Percentiles rank a stretch among this genome's conserved stretches.
Conservation (phyloP, 1,140 invertebrate species). For the Pogonus chalceus region DNA sequence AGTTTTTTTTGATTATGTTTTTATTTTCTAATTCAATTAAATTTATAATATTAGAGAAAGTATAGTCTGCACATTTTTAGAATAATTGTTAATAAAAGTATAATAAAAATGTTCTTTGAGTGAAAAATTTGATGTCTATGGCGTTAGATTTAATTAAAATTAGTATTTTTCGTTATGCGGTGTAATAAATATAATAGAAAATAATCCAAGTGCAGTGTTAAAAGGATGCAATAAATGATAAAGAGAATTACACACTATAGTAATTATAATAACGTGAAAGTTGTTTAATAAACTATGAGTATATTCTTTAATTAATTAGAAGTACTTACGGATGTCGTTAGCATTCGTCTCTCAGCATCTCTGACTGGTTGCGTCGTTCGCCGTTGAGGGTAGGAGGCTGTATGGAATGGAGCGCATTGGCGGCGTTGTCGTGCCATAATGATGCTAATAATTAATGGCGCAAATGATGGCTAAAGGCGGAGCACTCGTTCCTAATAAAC, state of each 20-base stretch:
- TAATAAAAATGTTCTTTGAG: too few relatives aligned
- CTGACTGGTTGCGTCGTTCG: background rate
- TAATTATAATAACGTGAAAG: conserved; percentile 2
- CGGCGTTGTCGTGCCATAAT: background rate
- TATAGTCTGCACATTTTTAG: too few relatives aligned
- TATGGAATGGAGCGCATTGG: background rate
- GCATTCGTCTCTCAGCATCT: conserved; percentile 5
- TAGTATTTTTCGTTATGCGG: too few relatives aligned
- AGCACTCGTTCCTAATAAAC: conserved; percentile 2
- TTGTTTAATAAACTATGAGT: conserved; percentile 6
- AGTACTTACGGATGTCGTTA: conserved; percentile 4
- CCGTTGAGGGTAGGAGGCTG: background rate
- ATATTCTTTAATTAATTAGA: conserved; percentile 8
- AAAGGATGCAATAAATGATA: too few relatives aligned
- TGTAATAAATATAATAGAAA: too few relatives aligned
- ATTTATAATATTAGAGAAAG: too few relatives aligned
- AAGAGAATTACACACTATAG: background rate
- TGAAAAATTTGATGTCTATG: too few relatives aligned
- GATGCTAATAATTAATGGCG: conserved; percentile 6
- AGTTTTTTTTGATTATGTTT: too few relatives aligned
- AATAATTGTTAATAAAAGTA: too few relatives aligned
- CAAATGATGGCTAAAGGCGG: conserved; percentile 3
- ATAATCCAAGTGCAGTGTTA: too few relatives aligned
- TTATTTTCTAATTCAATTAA: too few relatives aligned
- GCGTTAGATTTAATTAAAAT: too few relatives aligned